Evolutionary conservation across 2,797 vertebrate species (phyloP).

Genomic region (Alosa sapidissima): DNA sequence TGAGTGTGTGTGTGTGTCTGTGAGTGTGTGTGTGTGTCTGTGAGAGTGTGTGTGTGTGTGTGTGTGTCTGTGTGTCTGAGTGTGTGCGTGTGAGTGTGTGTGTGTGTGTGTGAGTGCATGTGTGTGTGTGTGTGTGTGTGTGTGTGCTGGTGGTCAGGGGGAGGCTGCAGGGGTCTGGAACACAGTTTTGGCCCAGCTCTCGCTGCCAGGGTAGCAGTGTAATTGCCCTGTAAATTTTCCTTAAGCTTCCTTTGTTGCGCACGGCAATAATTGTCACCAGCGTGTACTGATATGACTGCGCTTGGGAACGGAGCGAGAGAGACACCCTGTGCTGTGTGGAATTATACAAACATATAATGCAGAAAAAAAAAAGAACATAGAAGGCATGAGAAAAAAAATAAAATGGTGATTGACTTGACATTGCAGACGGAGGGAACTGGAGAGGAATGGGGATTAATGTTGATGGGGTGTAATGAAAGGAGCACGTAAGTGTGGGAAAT

Average conservation of each 20-base stretch:
- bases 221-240: constrained; percentile 74
- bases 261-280: constrained; percentile 55
- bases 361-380: background rate
- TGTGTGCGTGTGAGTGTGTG: constrained; percentile 26
- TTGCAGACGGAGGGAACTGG: constrained; percentile 14
- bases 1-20: constrained; percentile 2
- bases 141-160: constrained; percentile 28
- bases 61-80: too few relatives aligned
- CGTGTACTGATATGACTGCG: background rate
- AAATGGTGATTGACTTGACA: constrained; percentile 18
- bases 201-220: constrained; percentile 63
- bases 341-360: background rate
- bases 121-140: too few relatives aligned
- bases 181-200: constrained; percentile 58
- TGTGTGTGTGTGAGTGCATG: background rate
- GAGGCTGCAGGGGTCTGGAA: constrained; percentile 50
- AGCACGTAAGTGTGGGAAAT: background rate
- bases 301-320: background rate
- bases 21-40: constrained; percentile 17
- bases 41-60: too few relatives aligned
- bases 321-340: background rate
- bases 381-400: background rate
- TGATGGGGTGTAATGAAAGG: background rate
- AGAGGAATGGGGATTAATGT: constrained; percentile 19
- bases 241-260: constrained; percentile 63